These are phyloP conservation scores for Acrocephalus scirpaceus DNA, from an alignment of 2,797 vertebrate genomes.

Conservation along the genomic window DNA sequence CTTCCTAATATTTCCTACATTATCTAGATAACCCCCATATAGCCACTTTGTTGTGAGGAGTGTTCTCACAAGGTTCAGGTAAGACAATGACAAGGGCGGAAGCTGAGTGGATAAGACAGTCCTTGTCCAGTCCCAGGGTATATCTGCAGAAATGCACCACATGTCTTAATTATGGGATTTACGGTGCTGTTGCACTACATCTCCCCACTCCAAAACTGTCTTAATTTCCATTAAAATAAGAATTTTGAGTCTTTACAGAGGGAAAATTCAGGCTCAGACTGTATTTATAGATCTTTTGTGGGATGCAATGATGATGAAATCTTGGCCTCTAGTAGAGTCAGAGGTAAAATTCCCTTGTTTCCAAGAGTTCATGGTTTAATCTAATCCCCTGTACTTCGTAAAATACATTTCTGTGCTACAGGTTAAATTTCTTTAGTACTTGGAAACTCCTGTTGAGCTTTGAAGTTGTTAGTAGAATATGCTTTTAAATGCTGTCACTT, in stretches of 20 bases:
- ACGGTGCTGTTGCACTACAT: neutral
- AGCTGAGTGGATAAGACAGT: accelerated
- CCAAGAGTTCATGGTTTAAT: neutral
- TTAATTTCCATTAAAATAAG: neutral
- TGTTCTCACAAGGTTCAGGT: neutral
- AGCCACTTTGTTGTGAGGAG: neutral
- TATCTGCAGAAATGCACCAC: neutral
- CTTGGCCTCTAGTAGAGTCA: neutral
- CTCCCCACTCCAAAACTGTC: neutral
- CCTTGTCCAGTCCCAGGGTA: neutral
- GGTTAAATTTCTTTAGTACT: neutral
- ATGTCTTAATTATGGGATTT: neutral
- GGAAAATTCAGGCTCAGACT: neutral
- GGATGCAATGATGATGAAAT: neutral
- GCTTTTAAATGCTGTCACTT: neutral
- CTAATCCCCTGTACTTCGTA: neutral
- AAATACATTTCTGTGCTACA: neutral
- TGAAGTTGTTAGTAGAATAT: neutral
- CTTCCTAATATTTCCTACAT: neutral
- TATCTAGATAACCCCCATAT: neutral
- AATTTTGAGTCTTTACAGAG: neutral
- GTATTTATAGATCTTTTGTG: neutral
- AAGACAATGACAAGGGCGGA: neutral
- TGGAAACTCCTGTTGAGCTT: neutral
- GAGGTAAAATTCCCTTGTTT: neutral